Percentiles rank a stretch among this genome's conserved stretches.
phyloP scores from a whole-genome alignment of 1,140 invertebrate genomes.

The Manduca sexta region DNA sequence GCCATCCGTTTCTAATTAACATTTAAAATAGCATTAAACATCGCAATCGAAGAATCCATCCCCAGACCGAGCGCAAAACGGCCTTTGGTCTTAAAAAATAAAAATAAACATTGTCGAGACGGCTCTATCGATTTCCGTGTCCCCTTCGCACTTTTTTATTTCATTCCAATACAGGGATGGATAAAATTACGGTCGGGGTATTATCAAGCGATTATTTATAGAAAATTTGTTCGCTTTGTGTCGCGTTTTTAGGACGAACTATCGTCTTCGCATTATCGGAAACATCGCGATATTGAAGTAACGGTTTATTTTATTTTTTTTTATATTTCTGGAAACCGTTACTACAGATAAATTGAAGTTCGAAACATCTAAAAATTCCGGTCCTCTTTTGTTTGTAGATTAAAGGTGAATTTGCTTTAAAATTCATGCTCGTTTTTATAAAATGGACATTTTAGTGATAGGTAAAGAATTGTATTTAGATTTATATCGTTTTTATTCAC shows the following conservation, averaged over 20 bases:
- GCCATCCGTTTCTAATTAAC: too few species aligned
- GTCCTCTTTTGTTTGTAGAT: too few species aligned
- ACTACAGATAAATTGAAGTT: constrained; percentile 7
- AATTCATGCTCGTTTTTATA: too few species aligned
- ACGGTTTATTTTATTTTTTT: constrained; percentile 28
- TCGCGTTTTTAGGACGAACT: constrained; percentile 26
- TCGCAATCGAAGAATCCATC: too few species aligned
- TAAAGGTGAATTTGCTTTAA: too few species aligned
- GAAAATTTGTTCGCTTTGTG: constrained; percentile 66
- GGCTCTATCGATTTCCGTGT: constrained; percentile 35
- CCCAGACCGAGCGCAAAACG: too few species aligned
- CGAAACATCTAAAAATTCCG: background rate
- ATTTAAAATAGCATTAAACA: too few species aligned
- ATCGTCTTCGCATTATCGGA: constrained; percentile 41
- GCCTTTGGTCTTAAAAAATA: constrained; percentile 4
- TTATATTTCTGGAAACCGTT: constrained; percentile 27
- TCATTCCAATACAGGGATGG: constrained; percentile 59
- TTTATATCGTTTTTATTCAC: too few species aligned
- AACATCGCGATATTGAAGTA: constrained; percentile 24
- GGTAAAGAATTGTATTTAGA: too few species aligned
- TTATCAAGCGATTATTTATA: constrained; percentile 70
- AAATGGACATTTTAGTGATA: too few species aligned
- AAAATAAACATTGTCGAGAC: constrained; percentile 13
- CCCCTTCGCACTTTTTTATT: constrained; percentile 49
- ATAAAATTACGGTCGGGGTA: constrained; percentile 58